Percentiles rank a stretch among this genome's conserved stretches.
Evolutionary conservation across 1,140 invertebrate species (phyloP).

Genomic region (Chironomus tepperi): DNA sequence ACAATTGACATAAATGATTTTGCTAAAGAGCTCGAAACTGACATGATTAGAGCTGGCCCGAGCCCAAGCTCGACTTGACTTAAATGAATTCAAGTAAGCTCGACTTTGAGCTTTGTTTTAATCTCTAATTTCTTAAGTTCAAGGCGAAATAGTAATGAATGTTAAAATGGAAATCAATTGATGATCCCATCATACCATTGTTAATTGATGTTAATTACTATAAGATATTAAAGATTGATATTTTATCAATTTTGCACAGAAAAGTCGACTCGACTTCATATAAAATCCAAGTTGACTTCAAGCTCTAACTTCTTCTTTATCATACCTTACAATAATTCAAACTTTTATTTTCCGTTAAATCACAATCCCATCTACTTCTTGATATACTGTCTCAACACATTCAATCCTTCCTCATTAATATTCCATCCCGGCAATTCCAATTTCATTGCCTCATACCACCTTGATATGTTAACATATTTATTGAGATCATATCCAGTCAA

Average conservation of each 20-base stretch:
- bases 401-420: slow-evolving; percentile 45
- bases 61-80: too few species aligned
- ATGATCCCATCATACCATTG: too few species aligned
- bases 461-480: slow-evolving; percentile 21
- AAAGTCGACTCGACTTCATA: neutral
- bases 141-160: too few species aligned
- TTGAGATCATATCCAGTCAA: slow-evolving; percentile 18
- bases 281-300: too few species aligned
- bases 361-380: neutral
- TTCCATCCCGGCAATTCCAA: slow-evolving; percentile 40
- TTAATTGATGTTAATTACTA: too few species aligned
- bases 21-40: too few species aligned
- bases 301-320: neutral
- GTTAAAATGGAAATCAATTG: too few species aligned
- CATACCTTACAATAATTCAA: too few species aligned
- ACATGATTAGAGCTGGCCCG: too few species aligned
- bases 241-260: neutral
- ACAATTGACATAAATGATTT: too few species aligned
- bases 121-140: too few species aligned
- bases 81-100: neutral
- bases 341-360: neutral
- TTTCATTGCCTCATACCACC: slow-evolving; percentile 34
- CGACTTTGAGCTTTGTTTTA: neutral
- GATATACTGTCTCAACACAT: slow-evolving; percentile 29
- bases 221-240: neutral